A percentile compares a stretch with the other conserved stretches of the same genome.
These are phyloP conservation scores for Scomber japonicus DNA, from an alignment of 2,113 vertebrate species.

Conservation along the genomic window DNA sequence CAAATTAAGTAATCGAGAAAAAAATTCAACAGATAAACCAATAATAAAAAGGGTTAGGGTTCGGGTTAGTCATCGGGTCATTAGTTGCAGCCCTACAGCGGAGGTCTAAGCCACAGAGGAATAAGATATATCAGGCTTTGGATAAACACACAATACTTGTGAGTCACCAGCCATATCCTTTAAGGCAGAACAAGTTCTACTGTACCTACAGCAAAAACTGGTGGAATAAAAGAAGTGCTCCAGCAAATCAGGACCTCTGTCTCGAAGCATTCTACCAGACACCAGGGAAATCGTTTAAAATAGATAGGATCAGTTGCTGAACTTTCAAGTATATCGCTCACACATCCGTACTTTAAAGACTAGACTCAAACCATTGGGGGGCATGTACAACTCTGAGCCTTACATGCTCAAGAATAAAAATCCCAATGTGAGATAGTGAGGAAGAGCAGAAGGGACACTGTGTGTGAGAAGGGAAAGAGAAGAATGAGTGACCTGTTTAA, in stretches of 20 bases:
- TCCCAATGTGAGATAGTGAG: constrained; percentile 7
- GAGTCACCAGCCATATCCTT: no score
- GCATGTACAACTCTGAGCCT: constrained; percentile 21
- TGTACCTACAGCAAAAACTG: constrained; percentile 15
- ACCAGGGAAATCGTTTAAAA: constrained; percentile 46
- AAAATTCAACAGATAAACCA: no score
- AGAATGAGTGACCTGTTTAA: constrained; percentile 10
- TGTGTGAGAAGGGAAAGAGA: constrained; percentile 6
- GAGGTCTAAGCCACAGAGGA: no score
- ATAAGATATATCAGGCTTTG: no score
- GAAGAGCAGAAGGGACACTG: not conserved
- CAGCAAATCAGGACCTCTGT: constrained; percentile 12
- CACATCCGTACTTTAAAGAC: constrained; percentile 60
- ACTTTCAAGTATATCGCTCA: constrained; percentile 11
- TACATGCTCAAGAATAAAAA: constrained; percentile 36
- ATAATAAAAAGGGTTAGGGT: no score
- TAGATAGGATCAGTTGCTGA: constrained; percentile 28
- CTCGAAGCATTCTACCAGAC: constrained; percentile 27
- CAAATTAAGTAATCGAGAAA: no score
- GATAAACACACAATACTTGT: no score
- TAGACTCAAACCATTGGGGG: constrained; percentile 26
- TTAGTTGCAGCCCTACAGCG: no score
- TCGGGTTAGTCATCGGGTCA: no score
- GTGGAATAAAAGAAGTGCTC: not conserved
- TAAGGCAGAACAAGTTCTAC: not conserved